Base-by-base conservation (phyloP, 2,113 vertebrate species). In the Spizaetus ornatus region DNA sequence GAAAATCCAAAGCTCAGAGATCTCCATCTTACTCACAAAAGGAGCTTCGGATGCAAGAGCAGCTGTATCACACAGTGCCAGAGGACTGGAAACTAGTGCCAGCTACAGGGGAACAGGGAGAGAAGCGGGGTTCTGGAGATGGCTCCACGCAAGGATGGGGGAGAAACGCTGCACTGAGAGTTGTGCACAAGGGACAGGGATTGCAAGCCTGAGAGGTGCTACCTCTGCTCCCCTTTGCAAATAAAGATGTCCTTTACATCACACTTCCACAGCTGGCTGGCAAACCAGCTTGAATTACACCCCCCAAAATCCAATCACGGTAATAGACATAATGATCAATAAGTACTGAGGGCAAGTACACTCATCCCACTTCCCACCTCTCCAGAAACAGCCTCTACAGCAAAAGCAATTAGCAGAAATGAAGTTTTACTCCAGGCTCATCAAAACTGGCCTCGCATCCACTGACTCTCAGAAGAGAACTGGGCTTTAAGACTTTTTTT, bases 91-190 rank as follows among this genome's bases (percentile, higher is more conserved):
- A 71, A 23, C 13, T 3, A 1, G n/a, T 25, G 45, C 18, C 34
- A 34, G 56, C 32, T 9, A 23, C 7, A 11, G 9, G 59, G 79
- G 34, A 40, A 4, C 1, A 1, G 66, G 67, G 29, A 40, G 15
- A n/a, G 58, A 12, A 73, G 6, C 1, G 4, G 31, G 62, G 11
- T 6, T 73, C n/a, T 59, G 73, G 55, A 34, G 34, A 7, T 0
- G 1, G 45, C 23, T 70, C 9, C 2, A 1, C 1, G 1, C 12
- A 36, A 42, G 18, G 36, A 36, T 3, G 7, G 38, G 32, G 32
- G 13, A 31, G 21, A 21, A 31, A 43, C 1, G 6, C 36, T 7
- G 8, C 1, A 15, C 31, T 1, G 1, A 14, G 52, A 40, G 42
- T 0, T 14, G 11, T 11, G 61, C 73, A 16, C 29, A 27, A 21